These are phyloP conservation scores for Zygaena filipendulae DNA, from an alignment of 2,888 invertebrate species.

Conservation along the genomic window DNA sequence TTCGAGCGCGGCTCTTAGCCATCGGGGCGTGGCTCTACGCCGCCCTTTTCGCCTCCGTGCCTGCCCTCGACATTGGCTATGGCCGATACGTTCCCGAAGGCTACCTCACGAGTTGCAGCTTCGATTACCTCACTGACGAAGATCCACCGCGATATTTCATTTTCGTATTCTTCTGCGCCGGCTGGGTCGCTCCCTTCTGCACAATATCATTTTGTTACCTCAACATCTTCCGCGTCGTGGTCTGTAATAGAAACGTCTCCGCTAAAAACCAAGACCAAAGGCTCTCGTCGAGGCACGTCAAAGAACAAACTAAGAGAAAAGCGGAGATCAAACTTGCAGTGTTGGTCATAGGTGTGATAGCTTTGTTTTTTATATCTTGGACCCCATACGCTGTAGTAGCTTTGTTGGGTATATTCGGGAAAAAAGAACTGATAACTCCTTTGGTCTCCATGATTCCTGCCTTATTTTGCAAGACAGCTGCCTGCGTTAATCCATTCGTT, in stretches of 20 bases:
- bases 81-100: conserved; percentile 86
- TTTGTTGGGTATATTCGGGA: conserved; percentile 76
- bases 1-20: conserved; percentile 71
- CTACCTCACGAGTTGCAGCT: conserved; percentile 85
- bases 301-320: conserved; percentile 72
- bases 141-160: conserved; percentile 73
- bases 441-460: conserved; percentile 80
- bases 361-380: conserved; percentile 83
- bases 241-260: conserved; percentile 51
- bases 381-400: conserved; percentile 84
- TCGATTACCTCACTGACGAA: conserved; percentile 82
- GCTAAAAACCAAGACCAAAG: conserved; percentile 55
- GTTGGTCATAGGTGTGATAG: conserved; percentile 75
- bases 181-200: conserved; percentile 78
- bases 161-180: conserved; percentile 78
- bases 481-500: conserved; percentile 83
- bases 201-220: conserved; percentile 80
- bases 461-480: conserved; percentile 82
- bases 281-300: conserved; percentile 66
- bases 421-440: conserved; percentile 74
- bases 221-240: conserved; percentile 74
- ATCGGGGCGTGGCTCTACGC: conserved; percentile 80
- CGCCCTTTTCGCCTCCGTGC: conserved; percentile 74
- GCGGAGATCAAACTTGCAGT: conserved; percentile 78
- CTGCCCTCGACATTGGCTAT: conserved; percentile 76